Conservation (phyloP, 92 coral and sea anemone species). For the Bergia puertoricense region DNA sequence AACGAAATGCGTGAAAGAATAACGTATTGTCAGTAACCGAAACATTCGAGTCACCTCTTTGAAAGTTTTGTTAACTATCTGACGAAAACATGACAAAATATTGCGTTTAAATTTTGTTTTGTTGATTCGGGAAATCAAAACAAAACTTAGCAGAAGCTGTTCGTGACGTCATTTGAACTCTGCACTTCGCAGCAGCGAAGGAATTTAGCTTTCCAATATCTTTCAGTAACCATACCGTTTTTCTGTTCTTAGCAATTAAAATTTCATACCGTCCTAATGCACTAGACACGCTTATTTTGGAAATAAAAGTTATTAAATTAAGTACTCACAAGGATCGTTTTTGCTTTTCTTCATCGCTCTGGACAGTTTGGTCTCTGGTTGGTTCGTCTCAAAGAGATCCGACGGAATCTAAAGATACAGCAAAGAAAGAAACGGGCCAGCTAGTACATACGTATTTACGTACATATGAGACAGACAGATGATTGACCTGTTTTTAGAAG, state of each 20-base stretch:
- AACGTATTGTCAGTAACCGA: not conserved
- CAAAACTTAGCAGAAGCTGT: not conserved
- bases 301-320: not conserved
- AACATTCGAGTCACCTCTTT: not conserved
- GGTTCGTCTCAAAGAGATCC: slow-evolving; percentile 18
- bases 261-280: not conserved
- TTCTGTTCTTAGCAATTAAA: not conserved
- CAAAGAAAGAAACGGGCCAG: not conserved
- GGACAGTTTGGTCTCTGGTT: slow-evolving; percentile 30
- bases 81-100: not conserved
- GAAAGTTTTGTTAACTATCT: not conserved
- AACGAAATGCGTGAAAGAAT: not conserved
- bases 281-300: not conserved
- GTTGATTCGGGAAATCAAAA: not conserved
- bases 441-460: too few relatives aligned
- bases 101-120: not conserved
- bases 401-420: not conserved
- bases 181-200: slow-evolving; percentile 38
- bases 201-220: slow-evolving; percentile 9
- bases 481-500: not conserved
- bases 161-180: slow-evolving; percentile 37
- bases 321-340: slow-evolving; percentile 63
- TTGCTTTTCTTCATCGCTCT: slow-evolving; percentile 51
- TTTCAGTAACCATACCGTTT: not conserved
- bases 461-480: not conserved